Evolutionary conservation across 2,888 invertebrate genomes (phyloP).

Genomic region (Stramonita haemastoma): DNA sequence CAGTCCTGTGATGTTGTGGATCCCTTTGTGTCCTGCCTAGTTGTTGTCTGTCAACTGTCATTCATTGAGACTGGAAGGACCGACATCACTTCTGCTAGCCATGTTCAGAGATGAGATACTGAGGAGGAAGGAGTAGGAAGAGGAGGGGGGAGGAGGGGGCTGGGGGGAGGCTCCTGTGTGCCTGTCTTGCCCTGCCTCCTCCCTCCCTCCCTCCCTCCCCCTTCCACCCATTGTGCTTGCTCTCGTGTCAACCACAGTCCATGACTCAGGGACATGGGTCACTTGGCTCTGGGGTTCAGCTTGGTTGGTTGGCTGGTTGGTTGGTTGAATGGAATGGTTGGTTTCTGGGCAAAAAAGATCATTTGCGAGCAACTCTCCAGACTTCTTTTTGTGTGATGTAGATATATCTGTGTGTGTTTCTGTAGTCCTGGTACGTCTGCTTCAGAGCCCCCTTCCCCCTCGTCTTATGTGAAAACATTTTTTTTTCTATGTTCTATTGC

Average conservation of each 20-base stretch:
- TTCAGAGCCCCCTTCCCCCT: no score
- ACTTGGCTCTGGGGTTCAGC: background rate
- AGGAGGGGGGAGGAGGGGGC: no score
- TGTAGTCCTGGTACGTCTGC: no score
- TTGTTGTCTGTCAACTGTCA: background rate
- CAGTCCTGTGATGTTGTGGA: constrained; percentile 62
- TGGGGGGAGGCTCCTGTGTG: no score
- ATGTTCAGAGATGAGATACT: background rate
- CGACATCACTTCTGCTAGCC: background rate
- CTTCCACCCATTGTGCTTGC: background rate
- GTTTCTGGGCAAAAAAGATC: background rate
- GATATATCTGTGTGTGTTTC: background rate
- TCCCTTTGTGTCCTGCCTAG: constrained; percentile 32
- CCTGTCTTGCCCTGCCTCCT: no score
- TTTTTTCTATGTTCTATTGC: no score
- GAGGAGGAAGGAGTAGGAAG: no score
- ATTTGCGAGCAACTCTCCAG: background rate
- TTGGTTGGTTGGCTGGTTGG: background rate
- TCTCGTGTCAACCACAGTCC: constrained; percentile 3
- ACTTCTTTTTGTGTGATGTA: background rate
- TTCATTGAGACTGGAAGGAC: constrained; percentile 13
- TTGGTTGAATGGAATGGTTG: no score
- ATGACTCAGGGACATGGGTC: background rate
- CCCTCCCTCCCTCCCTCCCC: no score
- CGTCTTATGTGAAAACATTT: no score